Percentiles rank a stretch among this genome's conserved stretches.
These are phyloP conservation scores for Blennius ocellaris DNA, from an alignment of 2,113 vertebrate genomes.

Conservation along the genomic window DNA sequence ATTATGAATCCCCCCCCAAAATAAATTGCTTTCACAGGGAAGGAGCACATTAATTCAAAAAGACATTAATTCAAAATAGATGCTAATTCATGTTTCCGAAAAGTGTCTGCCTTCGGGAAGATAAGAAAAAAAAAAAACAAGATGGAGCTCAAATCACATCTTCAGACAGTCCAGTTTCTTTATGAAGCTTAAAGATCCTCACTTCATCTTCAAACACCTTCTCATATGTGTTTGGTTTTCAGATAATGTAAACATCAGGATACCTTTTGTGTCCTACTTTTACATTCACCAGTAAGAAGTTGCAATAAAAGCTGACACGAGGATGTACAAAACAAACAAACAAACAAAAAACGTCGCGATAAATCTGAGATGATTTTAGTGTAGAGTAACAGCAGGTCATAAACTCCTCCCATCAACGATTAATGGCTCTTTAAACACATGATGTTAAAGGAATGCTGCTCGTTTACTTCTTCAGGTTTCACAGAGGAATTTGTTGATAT, in stretches of 20 bases:
- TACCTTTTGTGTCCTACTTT: too few relatives aligned
- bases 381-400: slow-evolving; percentile 13
- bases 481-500: neutral
- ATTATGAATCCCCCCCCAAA: slow-evolving; percentile 34
- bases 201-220: too few relatives aligned
- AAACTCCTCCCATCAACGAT: neutral
- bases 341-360: neutral
- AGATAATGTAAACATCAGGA: too few relatives aligned
- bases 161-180: too few relatives aligned
- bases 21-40: slow-evolving; percentile 49
- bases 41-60: slow-evolving; percentile 48
- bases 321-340: too few relatives aligned
- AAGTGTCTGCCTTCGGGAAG: slow-evolving; percentile 38
- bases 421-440: slow-evolving; percentile 29
- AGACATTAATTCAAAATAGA: slow-evolving; percentile 60
- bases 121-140: neutral
- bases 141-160: too few relatives aligned
- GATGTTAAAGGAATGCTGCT: neutral
- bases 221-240: too few relatives aligned
- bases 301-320: too few relatives aligned
- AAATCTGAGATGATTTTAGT: neutral
- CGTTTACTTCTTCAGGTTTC: slow-evolving; percentile 3
- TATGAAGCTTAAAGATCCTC: too few relatives aligned
- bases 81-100: slow-evolving; percentile 58
- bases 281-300: too few relatives aligned